phyloP scores from a whole-genome alignment of 1,140 invertebrate species.

The Bradynema listronoti region DNA sequence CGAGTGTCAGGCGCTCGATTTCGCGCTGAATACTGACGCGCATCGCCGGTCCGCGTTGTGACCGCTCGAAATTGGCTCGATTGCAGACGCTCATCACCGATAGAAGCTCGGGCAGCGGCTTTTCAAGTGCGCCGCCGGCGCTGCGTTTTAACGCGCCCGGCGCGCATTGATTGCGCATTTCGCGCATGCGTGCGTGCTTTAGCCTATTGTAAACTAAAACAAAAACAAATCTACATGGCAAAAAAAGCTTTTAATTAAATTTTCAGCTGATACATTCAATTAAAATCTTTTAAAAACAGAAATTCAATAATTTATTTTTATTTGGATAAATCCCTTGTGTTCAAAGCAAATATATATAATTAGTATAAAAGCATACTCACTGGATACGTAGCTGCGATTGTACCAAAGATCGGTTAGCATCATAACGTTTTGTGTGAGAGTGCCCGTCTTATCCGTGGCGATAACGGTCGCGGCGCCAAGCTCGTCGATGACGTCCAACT shows the following conservation, averaged over 20 bases:
- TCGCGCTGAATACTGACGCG: constrained; percentile 49
- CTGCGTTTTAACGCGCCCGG: too few species aligned
- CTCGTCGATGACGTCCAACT: constrained; percentile 95
- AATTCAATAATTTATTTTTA: constrained; percentile 12
- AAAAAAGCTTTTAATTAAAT: too few species aligned
- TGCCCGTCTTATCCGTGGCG: constrained; percentile 98
- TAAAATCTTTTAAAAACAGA: constrained; percentile 5
- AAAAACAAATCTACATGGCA: not conserved
- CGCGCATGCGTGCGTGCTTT: constrained; percentile 29
- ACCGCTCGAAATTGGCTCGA: constrained; percentile 37
- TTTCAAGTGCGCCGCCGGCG: constrained; percentile 37
- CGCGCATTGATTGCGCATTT: too few species aligned
- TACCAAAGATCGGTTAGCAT: constrained; percentile 70
- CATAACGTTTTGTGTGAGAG: constrained; percentile 97
- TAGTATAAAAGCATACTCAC: constrained; percentile 3
- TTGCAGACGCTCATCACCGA: constrained; percentile 57
- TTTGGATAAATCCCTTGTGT: too few species aligned
- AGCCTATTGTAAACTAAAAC: constrained; percentile 37
- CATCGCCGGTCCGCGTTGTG: constrained; percentile 29
- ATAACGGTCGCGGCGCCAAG: constrained; percentile 85
- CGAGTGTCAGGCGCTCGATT: constrained; percentile 34
- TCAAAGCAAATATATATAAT: too few species aligned
- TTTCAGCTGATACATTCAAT: not conserved
- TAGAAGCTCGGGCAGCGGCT: constrained; percentile 49
- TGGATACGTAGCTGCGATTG: constrained; percentile 38